These are phyloP conservation scores for Brachionichthys hirsutus DNA, from an alignment of 2,113 vertebrate species.

Conservation along the genomic window DNA sequence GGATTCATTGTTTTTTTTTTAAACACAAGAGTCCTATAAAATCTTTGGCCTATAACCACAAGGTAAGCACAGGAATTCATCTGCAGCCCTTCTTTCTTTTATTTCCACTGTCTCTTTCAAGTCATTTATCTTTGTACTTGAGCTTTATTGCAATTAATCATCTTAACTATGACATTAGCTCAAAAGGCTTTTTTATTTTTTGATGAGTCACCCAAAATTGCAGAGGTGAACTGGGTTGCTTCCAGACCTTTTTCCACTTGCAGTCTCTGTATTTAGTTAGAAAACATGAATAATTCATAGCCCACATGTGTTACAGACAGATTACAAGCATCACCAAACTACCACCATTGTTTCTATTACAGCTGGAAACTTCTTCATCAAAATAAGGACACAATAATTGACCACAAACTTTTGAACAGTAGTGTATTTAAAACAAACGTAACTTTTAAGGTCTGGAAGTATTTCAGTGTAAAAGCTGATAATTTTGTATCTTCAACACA, in stretches of 20 bases:
- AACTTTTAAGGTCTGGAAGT: too few species aligned
- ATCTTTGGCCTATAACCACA: slow-evolving; percentile 64
- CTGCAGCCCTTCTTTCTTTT: slow-evolving; percentile 42
- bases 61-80: slow-evolving; percentile 53
- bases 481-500: too few species aligned
- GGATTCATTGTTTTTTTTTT: slow-evolving; percentile 79
- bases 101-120: slow-evolving; percentile 24
- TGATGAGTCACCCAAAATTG: neutral
- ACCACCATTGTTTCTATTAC: slow-evolving; percentile 53
- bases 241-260: slow-evolving; percentile 34
- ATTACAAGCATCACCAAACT: slow-evolving; percentile 55
- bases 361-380: slow-evolving; percentile 51
- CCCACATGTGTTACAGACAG: slow-evolving; percentile 58
- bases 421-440: too few species aligned
- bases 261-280: slow-evolving; percentile 30
- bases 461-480: too few species aligned
- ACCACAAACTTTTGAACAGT: too few species aligned
- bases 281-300: slow-evolving; percentile 69
- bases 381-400: too few species aligned
- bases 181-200: slow-evolving; percentile 1
- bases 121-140: slow-evolving; percentile 5
- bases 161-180: neutral
- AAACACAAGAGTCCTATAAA: slow-evolving; percentile 77
- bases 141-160: slow-evolving; percentile 2
- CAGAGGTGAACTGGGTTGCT: slow-evolving; percentile 4